These are phyloP conservation scores for Dipus sagitta DNA, from an alignment of 2,797 vertebrate genomes.

Conservation along the genomic window DNA sequence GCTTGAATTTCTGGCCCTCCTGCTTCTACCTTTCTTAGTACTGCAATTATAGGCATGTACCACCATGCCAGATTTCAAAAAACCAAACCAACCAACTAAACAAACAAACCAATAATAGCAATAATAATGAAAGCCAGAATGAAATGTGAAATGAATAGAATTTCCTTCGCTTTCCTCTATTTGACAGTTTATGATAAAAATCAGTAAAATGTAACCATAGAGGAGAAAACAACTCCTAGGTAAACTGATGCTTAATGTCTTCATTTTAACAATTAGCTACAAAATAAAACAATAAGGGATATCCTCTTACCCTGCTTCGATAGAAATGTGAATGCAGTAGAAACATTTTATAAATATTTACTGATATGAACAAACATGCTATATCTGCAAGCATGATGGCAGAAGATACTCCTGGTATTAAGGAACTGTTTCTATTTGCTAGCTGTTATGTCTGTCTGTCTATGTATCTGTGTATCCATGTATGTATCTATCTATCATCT, in stretches of 20 bases:
- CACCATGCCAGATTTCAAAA: no score
- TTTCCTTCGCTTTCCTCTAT: conserved; percentile 57
- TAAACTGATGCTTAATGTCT: conserved; percentile 61
- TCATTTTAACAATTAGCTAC: conserved; percentile 60
- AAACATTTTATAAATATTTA: conserved; percentile 64
- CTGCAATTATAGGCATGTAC: no score
- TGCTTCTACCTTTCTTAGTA: no score
- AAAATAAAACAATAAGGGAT: conserved; percentile 48
- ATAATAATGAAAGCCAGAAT: background rate
- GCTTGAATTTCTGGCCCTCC: no score
- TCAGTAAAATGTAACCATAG: conserved; percentile 23
- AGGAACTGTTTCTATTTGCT: conserved; percentile 4
- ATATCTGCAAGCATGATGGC: conserved; percentile 48
- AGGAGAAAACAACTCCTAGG: background rate
- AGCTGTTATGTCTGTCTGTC: conserved; percentile 54
- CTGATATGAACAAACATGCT: conserved; percentile 42
- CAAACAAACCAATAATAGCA: no score
- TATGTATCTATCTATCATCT: no score
- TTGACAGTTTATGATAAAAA: conserved; percentile 45
- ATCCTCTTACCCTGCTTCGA: conserved; percentile 40
- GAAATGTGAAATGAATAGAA: conserved; percentile 3
- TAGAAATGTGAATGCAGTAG: conserved; percentile 48
- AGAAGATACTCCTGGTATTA: conserved; percentile 28
- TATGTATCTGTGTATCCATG: background rate
- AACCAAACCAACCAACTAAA: no score